These are phyloP conservation scores for Drosophila truncata DNA, from an alignment of 1,140 invertebrate species.

Conservation along the genomic window DNA sequence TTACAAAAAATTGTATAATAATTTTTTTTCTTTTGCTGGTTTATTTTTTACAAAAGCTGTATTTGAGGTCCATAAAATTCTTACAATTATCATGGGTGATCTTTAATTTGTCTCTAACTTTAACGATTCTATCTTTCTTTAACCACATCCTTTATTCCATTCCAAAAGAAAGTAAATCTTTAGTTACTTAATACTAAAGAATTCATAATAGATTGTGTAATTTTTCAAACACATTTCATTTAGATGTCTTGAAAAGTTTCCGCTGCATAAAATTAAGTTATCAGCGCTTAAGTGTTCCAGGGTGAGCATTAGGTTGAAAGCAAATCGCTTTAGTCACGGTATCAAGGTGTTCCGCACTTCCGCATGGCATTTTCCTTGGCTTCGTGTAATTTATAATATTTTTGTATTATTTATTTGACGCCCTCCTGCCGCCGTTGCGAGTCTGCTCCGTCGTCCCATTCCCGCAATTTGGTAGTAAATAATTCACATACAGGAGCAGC, in stretches of 20 bases:
- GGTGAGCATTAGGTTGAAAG: constrained; percentile 34
- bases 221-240: background rate
- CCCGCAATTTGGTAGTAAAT: constrained; percentile 71
- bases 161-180: background rate
- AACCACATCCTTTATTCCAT: background rate
- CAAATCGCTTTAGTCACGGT: constrained; percentile 50
- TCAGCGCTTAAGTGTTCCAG: constrained; percentile 16
- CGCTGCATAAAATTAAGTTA: constrained; percentile 32
- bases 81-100: background rate
- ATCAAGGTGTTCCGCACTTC: constrained; percentile 58
- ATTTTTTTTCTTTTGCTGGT: too few relatives aligned
- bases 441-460: constrained; percentile 42
- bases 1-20: background rate
- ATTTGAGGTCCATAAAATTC: background rate
- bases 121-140: background rate
- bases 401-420: constrained; percentile 79
- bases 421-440: constrained; percentile 17
- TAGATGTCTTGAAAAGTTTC: background rate
- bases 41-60: background rate
- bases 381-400: constrained; percentile 83
- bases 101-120: background rate
- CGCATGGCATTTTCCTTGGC: constrained; percentile 57
- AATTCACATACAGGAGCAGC: constrained; percentile 73
- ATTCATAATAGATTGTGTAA: background rate
- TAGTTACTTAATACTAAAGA: background rate